Evolutionary conservation across 2,797 vertebrate species (phyloP).

Genomic region (Cebuella pygmaea): DNA sequence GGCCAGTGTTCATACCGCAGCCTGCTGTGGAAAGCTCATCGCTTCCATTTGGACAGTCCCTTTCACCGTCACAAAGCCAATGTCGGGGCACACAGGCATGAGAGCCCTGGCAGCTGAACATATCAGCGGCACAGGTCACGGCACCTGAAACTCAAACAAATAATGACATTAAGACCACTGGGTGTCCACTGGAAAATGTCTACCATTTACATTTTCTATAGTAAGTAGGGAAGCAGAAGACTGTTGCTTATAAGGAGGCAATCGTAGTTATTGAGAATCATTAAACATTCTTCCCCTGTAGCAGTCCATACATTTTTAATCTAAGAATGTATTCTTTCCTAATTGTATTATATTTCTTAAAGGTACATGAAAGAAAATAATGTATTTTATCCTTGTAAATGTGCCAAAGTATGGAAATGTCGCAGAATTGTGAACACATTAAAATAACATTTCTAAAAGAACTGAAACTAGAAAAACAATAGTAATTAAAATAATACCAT

Average conservation of each 20-base stretch:
- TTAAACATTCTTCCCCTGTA: background rate
- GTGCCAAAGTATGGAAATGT: background rate
- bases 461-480: background rate
- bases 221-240: background rate
- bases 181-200: background rate
- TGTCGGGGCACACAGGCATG: constrained; percentile 92
- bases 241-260: background rate
- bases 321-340: background rate
- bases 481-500: background rate
- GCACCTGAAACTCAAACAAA: constrained; percentile 85
- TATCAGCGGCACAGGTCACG: constrained; percentile 92
- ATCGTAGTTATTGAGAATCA: background rate
- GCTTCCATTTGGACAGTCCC: constrained; percentile 94
- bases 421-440: background rate
- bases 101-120: constrained; percentile 94
- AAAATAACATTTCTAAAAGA: background rate
- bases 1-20: constrained; percentile 88
- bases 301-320: background rate
- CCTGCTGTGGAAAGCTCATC: constrained; percentile 95
- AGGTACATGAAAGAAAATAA: background rate
- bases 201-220: background rate
- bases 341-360: background rate
- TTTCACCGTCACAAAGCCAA: constrained; percentile 97
- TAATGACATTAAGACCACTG: background rate
- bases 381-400: background rate